Conservation (phyloP, 2,888 invertebrate species). For the Pantelozetes paolii region DNA sequence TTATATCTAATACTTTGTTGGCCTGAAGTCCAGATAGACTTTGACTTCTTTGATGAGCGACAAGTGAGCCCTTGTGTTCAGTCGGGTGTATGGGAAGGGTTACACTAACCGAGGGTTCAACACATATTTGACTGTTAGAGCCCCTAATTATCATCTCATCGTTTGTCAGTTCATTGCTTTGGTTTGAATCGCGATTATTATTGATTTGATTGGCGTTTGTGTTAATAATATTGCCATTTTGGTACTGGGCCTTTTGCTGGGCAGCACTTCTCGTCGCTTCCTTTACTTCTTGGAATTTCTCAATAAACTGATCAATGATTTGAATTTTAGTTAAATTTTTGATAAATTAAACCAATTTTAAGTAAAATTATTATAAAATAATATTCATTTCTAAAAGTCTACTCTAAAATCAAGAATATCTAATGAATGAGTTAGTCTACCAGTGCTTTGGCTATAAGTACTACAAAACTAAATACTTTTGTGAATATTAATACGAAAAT, state of each 20-base stretch:
- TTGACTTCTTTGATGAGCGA: slow-evolving; percentile 55
- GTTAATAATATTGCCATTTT: slow-evolving; percentile 41
- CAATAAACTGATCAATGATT: slow-evolving; percentile 71
- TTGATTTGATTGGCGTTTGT: slow-evolving; percentile 42
- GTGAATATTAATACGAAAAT: too few species aligned
- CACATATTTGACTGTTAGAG: slow-evolving; percentile 12
- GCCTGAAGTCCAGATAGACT: slow-evolving; percentile 54
- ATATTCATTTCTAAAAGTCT: too few species aligned
- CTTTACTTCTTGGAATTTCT: slow-evolving; percentile 96
- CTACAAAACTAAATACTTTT: too few species aligned
- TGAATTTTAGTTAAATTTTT: too few species aligned
- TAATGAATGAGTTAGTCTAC: too few species aligned
- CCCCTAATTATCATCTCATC: slow-evolving; percentile 10
- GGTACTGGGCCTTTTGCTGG: slow-evolving; percentile 47
- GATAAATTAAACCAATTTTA: too few species aligned
- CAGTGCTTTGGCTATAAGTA: too few species aligned
- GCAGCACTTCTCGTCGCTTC: slow-evolving; percentile 68
- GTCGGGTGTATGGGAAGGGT: slow-evolving; percentile 17
- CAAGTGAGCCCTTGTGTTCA: slow-evolving; percentile 45
- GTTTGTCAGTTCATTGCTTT: slow-evolving; percentile 1
- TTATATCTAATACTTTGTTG: slow-evolving; percentile 36
- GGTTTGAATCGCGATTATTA: slow-evolving; percentile 33
- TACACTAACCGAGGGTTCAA: slow-evolving; percentile 22
- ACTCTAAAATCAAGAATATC: too few species aligned
- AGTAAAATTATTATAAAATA: too few species aligned